phyloP scores from a whole-genome alignment of 2,113 vertebrate species.

The Macquaria australasica region DNA sequence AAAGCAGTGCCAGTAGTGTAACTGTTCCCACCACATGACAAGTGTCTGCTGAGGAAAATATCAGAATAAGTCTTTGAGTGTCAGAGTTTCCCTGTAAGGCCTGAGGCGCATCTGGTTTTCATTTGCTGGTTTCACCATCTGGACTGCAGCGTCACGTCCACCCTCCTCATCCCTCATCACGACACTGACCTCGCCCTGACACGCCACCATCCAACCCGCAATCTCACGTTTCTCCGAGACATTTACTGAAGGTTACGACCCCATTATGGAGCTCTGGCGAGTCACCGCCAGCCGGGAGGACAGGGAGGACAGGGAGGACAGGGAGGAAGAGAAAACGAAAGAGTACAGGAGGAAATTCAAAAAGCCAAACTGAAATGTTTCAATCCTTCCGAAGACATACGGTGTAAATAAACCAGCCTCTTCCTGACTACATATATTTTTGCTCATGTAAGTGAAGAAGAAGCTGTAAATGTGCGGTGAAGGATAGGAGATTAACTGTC shows the following conservation, averaged over 20 bases:
- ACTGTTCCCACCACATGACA: not conserved
- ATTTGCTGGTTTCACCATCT: constrained; percentile 15
- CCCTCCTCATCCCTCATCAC: constrained; percentile 40
- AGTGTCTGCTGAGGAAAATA: not conserved
- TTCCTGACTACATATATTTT: not conserved
- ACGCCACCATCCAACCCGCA: not conserved
- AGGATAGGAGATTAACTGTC: not conserved
- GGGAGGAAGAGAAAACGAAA: not conserved
- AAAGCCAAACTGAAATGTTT: not conserved
- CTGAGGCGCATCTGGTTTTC: constrained; percentile 3
- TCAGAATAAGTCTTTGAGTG: not conserved
- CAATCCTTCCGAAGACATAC: not conserved
- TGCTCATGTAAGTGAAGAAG: not conserved
- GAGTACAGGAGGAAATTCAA: not conserved
- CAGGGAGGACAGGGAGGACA: not conserved
- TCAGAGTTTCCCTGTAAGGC: not conserved
- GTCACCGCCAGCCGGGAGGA: not conserved
- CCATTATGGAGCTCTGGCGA: not conserved
- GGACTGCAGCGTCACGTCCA: not conserved
- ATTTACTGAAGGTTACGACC: constrained; percentile 37
- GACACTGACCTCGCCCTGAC: constrained; percentile 34
- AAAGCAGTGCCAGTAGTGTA: too few species aligned
- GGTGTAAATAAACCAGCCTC: not conserved
- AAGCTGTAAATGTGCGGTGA: not conserved
- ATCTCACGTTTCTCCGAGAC: constrained; percentile 23